Base-by-base conservation (phyloP, 1,140 invertebrate genomes). In the Cydia amplana region DNA sequence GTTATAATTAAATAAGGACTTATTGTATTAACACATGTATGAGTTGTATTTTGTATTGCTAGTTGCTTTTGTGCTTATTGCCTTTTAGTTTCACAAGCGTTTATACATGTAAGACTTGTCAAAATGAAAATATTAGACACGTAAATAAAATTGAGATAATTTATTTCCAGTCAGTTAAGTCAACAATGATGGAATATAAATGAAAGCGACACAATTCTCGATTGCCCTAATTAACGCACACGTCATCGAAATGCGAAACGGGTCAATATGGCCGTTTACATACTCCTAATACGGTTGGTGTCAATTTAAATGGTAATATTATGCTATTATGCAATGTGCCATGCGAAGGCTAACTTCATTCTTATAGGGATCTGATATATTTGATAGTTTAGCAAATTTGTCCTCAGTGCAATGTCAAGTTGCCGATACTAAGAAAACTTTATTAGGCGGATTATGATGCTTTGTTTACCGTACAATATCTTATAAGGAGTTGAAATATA, bases 401-500 rank as follows among this genome's bases (percentile, higher is more conserved):
- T 70, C 36, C 32, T 70, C 43, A 36, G 5, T n/a, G 64, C 65
- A 70, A 70, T 40, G 36, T 70, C 65, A 70, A 70, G 65, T 70
- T 18, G 65, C n/a, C 14, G 28, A 16, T 60, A 60, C 55, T 20
- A 36, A 70, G 65, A 36, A 70, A 36, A 70, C 5, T 70, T 40
- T 70, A 70, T 40, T 70, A 70, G 65, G 65, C 32, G 32, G 4
- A 70, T 70, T 9, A 70, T 18, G 65, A 36, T 40, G 16, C 65
- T 70, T 70, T 70, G 28, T 70, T 70, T 70, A 70, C 32, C n/a
- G n/a, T 9, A 14, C 65, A 70, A 23, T 70, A n/a, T 70, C 65
- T 40, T 10, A 18, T 36, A 36, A 10, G 55, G 16, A 32, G 28
- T 18, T 40, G 65, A 4, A 70, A 20, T 70, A 36, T 25, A 5